phyloP scores from a whole-genome alignment of 2,113 vertebrate species.

The Felis catus region DNA sequence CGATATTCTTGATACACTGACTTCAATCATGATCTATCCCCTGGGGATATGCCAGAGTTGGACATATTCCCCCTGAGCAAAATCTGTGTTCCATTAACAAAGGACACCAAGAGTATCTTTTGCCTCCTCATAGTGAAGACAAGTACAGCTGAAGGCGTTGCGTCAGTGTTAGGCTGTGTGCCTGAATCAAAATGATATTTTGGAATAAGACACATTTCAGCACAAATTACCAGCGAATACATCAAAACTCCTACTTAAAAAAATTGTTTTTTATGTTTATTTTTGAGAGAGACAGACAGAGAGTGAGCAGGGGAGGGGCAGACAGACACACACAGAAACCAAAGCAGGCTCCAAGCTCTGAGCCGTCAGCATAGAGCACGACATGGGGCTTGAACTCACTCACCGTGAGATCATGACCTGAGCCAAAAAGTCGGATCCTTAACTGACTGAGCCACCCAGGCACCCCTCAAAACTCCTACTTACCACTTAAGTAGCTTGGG shows the following conservation, averaged over 20 bases:
- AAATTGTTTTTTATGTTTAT: too few relatives aligned
- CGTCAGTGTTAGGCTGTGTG: fast-evolving
- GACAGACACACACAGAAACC: too few relatives aligned
- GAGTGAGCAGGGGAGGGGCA: too few relatives aligned
- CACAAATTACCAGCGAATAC: background rate
- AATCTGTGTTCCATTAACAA: background rate
- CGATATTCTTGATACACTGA: background rate
- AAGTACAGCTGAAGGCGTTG: background rate
- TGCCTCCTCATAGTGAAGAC: background rate
- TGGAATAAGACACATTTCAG: background rate
- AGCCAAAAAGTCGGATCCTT: too few relatives aligned
- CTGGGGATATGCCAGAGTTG: background rate
- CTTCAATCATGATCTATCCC: background rate
- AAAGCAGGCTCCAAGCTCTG: too few relatives aligned
- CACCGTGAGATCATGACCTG: too few relatives aligned
- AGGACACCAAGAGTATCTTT: background rate
- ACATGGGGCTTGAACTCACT: too few relatives aligned
- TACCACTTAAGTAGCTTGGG: background rate
- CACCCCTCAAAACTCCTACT: background rate
- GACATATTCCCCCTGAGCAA: background rate
- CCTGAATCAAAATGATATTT: background rate
- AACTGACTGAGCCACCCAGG: too few relatives aligned
- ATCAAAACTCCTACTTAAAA: background rate
- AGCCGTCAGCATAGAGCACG: too few relatives aligned
- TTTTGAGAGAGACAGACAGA: too few relatives aligned